phyloP scores from a whole-genome alignment of 1,140 invertebrate species.

The Saccostrea echinata region DNA sequence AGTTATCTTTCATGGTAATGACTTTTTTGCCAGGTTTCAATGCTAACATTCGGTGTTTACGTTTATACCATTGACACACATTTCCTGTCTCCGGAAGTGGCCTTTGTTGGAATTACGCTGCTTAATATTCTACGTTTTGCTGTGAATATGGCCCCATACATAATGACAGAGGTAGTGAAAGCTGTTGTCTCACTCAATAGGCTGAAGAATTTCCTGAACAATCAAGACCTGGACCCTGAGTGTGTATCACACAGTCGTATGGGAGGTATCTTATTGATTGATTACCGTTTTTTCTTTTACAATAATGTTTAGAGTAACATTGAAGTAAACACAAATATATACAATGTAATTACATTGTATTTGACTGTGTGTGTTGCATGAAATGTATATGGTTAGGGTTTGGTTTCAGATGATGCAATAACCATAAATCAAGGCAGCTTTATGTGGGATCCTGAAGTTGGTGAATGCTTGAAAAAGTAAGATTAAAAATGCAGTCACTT shows the following conservation, averaged over 20 bases:
- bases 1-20: not conserved
- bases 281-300: too few species aligned
- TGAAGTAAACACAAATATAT: too few species aligned
- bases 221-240: constrained; percentile 72
- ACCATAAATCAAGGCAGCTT: constrained; percentile 81
- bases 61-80: constrained; percentile 81
- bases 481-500: constrained; percentile 39
- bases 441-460: constrained; percentile 79
- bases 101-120: constrained; percentile 96
- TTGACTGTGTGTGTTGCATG: too few species aligned
- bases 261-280: constrained; percentile 53
- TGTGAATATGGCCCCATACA: constrained; percentile 83
- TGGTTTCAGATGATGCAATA: constrained; percentile 73
- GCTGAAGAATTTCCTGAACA: constrained; percentile 75
- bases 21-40: constrained; percentile 83
- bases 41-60: constrained; percentile 89
- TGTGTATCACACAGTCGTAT: constrained; percentile 66
- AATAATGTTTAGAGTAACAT: too few species aligned
- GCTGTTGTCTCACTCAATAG: constrained; percentile 75
- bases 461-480: constrained; percentile 79
- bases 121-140: constrained; percentile 99
- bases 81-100: constrained; percentile 92
- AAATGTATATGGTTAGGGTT: too few species aligned
- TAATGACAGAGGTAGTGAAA: constrained; percentile 81
- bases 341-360: too few species aligned